phyloP scores from a whole-genome alignment of 2,797 vertebrate species.

The Remorina albescens region DNA sequence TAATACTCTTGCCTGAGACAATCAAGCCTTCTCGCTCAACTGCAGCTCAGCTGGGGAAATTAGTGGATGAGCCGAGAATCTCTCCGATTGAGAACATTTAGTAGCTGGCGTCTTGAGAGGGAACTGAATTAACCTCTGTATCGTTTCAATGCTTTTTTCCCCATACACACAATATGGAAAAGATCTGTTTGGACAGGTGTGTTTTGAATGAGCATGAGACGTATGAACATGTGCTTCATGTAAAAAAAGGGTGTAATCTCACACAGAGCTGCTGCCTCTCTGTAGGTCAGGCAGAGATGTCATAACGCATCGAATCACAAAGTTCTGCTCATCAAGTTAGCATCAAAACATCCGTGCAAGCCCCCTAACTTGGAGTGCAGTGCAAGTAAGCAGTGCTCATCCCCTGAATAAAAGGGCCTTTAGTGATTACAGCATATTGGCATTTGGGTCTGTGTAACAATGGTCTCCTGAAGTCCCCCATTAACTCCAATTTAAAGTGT shows the following conservation, averaged over 20 bases:
- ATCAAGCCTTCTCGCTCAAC: slow-evolving; percentile 31
- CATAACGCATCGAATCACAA: slow-evolving; percentile 57
- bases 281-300: slow-evolving; percentile 49
- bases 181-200: slow-evolving; percentile 10
- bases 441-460: slow-evolving; percentile 61
- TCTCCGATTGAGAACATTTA: slow-evolving; percentile 74
- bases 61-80: slow-evolving; percentile 74
- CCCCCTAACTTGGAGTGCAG: slow-evolving; percentile 40
- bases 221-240: slow-evolving; percentile 7
- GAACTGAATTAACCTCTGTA: slow-evolving; percentile 75
- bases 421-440: slow-evolving; percentile 61
- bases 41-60: slow-evolving; percentile 71
- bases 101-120: slow-evolving; percentile 63
- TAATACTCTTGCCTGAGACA: slow-evolving; percentile 19
- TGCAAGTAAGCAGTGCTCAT: slow-evolving; percentile 39
- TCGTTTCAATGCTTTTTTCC: slow-evolving; percentile 55
- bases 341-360: slow-evolving; percentile 3
- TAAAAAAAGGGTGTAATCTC: slow-evolving; percentile 22
- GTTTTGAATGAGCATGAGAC: too few relatives aligned
- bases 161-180: not conserved
- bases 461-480: slow-evolving; percentile 58
- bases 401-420: slow-evolving; percentile 45
- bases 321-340: slow-evolving; percentile 41
- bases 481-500: slow-evolving; percentile 70
- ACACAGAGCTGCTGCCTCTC: not conserved